Conservation (phyloP, 1,140 invertebrate genomes). For the Rhopalosiphum maidis region DNA sequence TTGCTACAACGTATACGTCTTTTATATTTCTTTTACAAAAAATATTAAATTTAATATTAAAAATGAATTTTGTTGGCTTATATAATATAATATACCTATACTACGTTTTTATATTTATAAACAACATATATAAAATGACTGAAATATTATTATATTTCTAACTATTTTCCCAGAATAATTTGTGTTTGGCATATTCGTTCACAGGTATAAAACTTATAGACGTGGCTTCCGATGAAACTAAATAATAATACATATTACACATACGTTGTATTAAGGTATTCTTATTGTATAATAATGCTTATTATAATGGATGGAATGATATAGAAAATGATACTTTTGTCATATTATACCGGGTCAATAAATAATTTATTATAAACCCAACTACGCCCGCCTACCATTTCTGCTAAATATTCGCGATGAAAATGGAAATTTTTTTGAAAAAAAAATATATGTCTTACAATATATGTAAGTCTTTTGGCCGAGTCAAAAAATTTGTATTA, state of each 20-base stretch:
- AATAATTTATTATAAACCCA: neutral
- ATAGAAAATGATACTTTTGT: neutral
- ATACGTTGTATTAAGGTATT: neutral
- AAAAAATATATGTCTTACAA: too few species aligned
- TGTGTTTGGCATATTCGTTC: neutral
- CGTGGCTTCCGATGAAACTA: slow-evolving; percentile 17
- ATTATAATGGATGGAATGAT: neutral
- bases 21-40: neutral
- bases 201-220: neutral
- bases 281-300: neutral
- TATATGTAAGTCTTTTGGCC: too few species aligned
- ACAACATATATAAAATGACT: neutral
- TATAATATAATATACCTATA: neutral
- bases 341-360: neutral
- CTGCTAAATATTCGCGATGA: too few species aligned
- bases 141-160: slow-evolving; percentile 18
- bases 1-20: neutral
- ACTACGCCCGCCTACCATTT: too few species aligned
- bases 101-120: neutral
- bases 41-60: slow-evolving; percentile 26
- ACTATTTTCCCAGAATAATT: slow-evolving; percentile 27
- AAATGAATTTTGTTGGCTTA: neutral
- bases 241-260: neutral
- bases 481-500: too few species aligned
- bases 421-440: too few species aligned